Conservation (phyloP, 2,113 vertebrate species). For the Notarius quadriscutis region DNA sequence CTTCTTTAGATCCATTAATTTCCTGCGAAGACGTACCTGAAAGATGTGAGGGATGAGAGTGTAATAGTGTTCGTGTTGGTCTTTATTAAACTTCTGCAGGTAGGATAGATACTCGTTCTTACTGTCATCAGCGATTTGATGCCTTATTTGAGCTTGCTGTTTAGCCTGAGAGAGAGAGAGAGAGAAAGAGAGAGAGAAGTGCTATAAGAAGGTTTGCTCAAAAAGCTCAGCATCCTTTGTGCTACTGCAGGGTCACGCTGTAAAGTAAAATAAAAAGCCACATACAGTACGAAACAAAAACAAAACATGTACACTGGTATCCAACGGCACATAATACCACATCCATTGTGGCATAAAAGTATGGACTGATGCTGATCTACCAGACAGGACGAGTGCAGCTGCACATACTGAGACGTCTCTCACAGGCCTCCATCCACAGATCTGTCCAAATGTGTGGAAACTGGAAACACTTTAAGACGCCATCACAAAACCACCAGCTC, state of each 20-base stretch:
- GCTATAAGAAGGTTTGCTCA: background rate
- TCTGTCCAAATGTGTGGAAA: conserved; percentile 12
- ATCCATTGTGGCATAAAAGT: background rate
- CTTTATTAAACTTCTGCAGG: conserved; percentile 92
- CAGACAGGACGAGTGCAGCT: conserved; percentile 29
- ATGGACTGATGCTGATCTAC: conserved; percentile 12
- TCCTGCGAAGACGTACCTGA: conserved; percentile 72
- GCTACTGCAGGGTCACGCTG: conserved; percentile 16
- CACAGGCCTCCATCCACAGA: background rate
- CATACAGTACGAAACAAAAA: conserved; percentile 21
- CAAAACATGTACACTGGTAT: conserved; percentile 24
- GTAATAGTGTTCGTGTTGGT: conserved; percentile 90
- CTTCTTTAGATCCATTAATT: background rate
- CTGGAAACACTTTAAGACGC: conserved; percentile 28
- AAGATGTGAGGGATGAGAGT: conserved; percentile 91
- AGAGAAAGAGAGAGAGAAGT: conserved; percentile 11
- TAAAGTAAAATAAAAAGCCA: background rate
- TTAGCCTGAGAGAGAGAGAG: conserved; percentile 75
- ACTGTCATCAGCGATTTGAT: conserved; percentile 92
- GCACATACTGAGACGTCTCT: conserved; percentile 17
- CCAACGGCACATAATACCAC: conserved; percentile 1
- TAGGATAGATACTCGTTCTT: conserved; percentile 85
- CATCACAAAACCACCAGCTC: background rate
- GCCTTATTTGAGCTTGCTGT: conserved; percentile 86
- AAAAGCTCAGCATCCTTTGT: conserved; percentile 2